A percentile compares a stretch with the other conserved stretches of the same genome.
Conservation (phyloP, 1,140 invertebrate species). For the Drosophila funebris region DNA sequence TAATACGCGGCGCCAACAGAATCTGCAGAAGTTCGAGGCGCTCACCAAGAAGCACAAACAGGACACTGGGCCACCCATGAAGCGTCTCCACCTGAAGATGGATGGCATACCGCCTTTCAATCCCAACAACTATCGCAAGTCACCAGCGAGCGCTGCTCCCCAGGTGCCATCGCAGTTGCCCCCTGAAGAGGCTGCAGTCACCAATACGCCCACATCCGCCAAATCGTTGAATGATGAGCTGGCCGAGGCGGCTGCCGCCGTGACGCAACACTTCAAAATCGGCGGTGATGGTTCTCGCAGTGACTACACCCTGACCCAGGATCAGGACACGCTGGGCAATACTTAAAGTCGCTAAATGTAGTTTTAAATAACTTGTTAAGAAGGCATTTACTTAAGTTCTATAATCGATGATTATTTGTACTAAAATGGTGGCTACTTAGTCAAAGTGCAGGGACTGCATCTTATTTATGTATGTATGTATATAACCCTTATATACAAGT, state of each 20-base stretch:
- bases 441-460: background rate
- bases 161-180: constrained; percentile 50
- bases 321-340: constrained; percentile 31
- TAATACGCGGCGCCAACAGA: constrained; percentile 74
- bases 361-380: constrained; percentile 31
- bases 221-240: constrained; percentile 53
- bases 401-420: background rate
- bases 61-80: constrained; percentile 79
- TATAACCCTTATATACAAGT: constrained; percentile 3
- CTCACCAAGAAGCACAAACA: constrained; percentile 82
- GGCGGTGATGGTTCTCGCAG: constrained; percentile 63
- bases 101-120: constrained; percentile 84
- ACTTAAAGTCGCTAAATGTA: constrained; percentile 20
- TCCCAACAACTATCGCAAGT: constrained; percentile 84
- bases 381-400: constrained; percentile 39
- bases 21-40: constrained; percentile 80
- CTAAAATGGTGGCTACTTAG: background rate
- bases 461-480: background rate
- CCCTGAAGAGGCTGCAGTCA: constrained; percentile 4
- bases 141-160: constrained; percentile 76
- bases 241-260: constrained; percentile 52
- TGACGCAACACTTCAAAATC: constrained; percentile 59
- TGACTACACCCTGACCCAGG: constrained; percentile 62
- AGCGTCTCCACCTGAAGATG: constrained; percentile 80
- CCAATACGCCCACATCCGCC: constrained; percentile 56